Base-by-base conservation (phyloP, 2,797 vertebrate species). In the Silurus lanzhouensis region DNA sequence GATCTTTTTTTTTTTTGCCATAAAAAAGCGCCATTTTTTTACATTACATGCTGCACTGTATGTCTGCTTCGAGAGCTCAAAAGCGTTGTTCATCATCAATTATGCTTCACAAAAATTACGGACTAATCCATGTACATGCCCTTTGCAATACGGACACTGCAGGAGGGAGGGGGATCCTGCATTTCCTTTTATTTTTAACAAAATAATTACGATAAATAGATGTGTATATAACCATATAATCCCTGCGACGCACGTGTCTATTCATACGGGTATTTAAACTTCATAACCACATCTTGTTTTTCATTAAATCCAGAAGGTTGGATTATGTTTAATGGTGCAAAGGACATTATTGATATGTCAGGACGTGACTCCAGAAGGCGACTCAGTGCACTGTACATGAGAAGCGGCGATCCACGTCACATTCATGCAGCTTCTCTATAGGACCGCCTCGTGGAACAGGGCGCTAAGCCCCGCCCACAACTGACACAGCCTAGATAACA, bases 1-100 rank as follows among this genome's bases (percentile, higher is more conserved):
- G 76, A 25, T 38, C 38, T 38, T 38, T 38, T 38, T 38, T 31
- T 38, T 38, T 38, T 38, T 38, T 68, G 83, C 83, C 67, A 74
- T 31, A 71, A 52, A 52, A 80, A 82, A 89, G 84, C 89, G 85
- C 86, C 87, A 88, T 38, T 38, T 38, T 82, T 89, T 90, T 83
- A 87, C 79, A 15, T 14, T 57, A 12, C 83, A 48, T 38, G 60
- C 74, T 75, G 74, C 70, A 44, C 67, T 66, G 57, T 63, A 61
- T 85, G 72, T 57, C 52, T 75, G 75, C 64, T 63, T 77, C 27
- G 27, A 27, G 27, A 27, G 27, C 27, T 27, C 15, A 17, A 44
- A 58, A 72, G 22, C 44, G 25, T 19, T 55, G 64, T 63, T 82
- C 57, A 48, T 82, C 57, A 77, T 70, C 70, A 66, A 52, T 81